Percentiles rank a stretch among this genome's conserved stretches.
Conservation (phyloP, 2,797 vertebrate genomes). For the Bucorvus abyssinicus region DNA sequence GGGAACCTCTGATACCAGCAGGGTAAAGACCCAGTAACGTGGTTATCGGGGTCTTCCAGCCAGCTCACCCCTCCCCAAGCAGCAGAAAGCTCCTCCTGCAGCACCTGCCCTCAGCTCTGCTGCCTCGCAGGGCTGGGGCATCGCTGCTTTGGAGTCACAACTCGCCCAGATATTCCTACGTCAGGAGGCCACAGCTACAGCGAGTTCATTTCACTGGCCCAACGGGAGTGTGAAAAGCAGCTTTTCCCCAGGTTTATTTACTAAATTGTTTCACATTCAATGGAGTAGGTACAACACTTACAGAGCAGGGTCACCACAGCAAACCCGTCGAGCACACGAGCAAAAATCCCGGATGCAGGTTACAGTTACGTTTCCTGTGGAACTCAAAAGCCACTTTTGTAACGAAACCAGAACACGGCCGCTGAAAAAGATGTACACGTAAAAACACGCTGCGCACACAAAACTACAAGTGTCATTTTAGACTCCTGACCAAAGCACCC, state of each 20-base stretch:
- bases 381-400: slow-evolving; percentile 46
- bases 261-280: slow-evolving; percentile 65
- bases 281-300: slow-evolving; percentile 48
- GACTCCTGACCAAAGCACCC: slow-evolving; percentile 31
- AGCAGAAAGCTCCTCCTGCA: neutral
- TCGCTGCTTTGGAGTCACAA: neutral
- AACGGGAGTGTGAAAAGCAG: neutral
- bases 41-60: neutral
- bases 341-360: neutral
- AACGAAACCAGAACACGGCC: slow-evolving; percentile 42
- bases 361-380: neutral
- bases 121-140: no score
- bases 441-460: slow-evolving; percentile 41
- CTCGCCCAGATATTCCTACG: rapidly evolving
- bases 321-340: neutral
- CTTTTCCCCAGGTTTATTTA: slow-evolving; percentile 69
- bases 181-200: neutral
- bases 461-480: neutral
- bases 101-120: neutral
- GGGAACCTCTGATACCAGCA: rapidly evolving
- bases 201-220: rapidly evolving
- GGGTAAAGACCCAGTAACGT: neutral
- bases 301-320: slow-evolving; percentile 50
- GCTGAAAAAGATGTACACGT: slow-evolving; percentile 27
- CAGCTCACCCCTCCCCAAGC: no score